Evolutionary conservation across 2,113 vertebrate species (phyloP), one percentile per base, ranked within the genome.

Genomic region (Polypterus senegalus): DNA sequence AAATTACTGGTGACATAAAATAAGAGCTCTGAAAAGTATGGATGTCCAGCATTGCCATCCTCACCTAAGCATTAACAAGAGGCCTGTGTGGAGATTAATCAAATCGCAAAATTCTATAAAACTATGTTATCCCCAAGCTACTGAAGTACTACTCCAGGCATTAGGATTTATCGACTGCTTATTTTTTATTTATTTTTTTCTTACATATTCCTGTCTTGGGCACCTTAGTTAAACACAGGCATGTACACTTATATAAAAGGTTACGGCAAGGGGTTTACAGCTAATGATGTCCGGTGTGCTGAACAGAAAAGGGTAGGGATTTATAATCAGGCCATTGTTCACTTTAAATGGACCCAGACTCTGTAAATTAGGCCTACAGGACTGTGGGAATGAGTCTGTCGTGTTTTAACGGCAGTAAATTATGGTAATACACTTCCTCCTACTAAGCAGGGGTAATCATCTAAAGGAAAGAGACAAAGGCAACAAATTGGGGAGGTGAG

Each of bases 391-490:
- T 64, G 70, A 68, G 68, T 61, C 65, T 62, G 73, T 71, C 79
- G 58, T 63, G 69, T 67, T 85, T 87, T 79, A 78, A 86, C 73
- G 62, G 84, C 82, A 83, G 81, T 86, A 85, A 89, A 88, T 91
- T 90, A 88, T 86, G 82, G 76, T 86, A 86, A 91, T 86, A 86
- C 78, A 82, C 87, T 90, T 89, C 89, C 89, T 88, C 81, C 72
- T 69, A 72, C 81, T 81, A 83, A 82, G 85, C 75, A 76, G 64
- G 55, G 68, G 75, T 79, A 78, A 83, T 88, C 87, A 88, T 86
- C 66, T 71, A 66, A n/a, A 69, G 77, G 78, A 64, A 74, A 63
- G 62, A 63, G 70, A 68, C 72, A 82, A 67, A 72, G 65, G 62
- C 47, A 70, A 78, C 64, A 76, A 71, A 68, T 68, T 79, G 81